phyloP scores from a whole-genome alignment of 2,888 invertebrate species.

The Furcula furcula region DNA sequence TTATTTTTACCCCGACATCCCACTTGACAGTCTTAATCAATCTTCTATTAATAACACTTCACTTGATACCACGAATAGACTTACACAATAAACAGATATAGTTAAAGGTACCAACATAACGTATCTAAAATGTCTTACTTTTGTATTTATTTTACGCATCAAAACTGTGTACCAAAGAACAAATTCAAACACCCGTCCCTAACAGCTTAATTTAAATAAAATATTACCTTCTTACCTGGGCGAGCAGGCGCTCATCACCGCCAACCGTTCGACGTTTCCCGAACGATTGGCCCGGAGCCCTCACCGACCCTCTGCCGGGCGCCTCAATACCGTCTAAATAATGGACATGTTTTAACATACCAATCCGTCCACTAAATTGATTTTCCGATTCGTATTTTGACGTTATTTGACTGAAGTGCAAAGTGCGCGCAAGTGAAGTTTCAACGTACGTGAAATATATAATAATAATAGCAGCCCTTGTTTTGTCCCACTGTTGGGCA shows the following conservation, averaged over 20 bases:
- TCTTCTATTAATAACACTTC: no score
- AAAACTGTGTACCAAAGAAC: conserved; percentile 44
- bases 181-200: conserved; percentile 47
- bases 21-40: no score
- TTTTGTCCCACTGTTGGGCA: no score
- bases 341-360: conserved; percentile 67
- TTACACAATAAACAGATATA: no score
- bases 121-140: conserved; percentile 16
- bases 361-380: conserved; percentile 63
- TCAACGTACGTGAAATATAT: no score
- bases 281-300: conserved; percentile 54
- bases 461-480: no score
- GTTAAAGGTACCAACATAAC: no score
- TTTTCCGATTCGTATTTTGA: conserved; percentile 63
- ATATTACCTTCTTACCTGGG: conserved; percentile 57
- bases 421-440: conserved; percentile 42
- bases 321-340: conserved; percentile 60
- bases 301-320: conserved; percentile 38
- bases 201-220: conserved; percentile 64
- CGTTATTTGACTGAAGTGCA: conserved; percentile 58
- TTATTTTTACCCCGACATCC: no score
- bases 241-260: conserved; percentile 50
- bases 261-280: conserved; percentile 56
- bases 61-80: no score
- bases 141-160: conserved; percentile 30